These are phyloP conservation scores for Siniperca chuatsi DNA, from an alignment of 2,113 vertebrate genomes.

Conservation along the genomic window DNA sequence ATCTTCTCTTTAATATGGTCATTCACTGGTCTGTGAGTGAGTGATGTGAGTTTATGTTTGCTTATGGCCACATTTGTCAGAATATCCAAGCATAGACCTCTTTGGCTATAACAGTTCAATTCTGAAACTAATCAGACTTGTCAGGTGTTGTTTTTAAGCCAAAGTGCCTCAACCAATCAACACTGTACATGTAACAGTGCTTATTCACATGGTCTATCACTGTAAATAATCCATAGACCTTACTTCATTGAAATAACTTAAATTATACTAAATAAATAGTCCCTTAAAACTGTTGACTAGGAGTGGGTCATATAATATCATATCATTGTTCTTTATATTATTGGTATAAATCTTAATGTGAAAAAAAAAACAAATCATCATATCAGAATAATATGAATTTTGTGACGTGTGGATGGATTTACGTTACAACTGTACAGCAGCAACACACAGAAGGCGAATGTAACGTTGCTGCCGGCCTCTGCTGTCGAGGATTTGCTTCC, in stretches of 20 bases:
- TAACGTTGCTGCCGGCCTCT: neutral
- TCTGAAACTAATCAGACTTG: neutral
- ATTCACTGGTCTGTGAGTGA: constrained; percentile 1
- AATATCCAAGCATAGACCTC: neutral
- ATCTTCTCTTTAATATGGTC: constrained; percentile 30
- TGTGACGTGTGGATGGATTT: neutral
- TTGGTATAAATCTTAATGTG: neutral
- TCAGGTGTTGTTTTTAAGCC: neutral
- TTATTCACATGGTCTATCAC: neutral
- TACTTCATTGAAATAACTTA: neutral
- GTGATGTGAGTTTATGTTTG: constrained; percentile 9
- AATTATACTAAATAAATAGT: neutral
- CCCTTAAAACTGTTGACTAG: neutral
- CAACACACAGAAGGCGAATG: neutral
- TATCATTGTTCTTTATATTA: too few relatives aligned
- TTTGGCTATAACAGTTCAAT: neutral
- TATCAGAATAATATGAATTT: neutral
- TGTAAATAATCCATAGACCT: neutral
- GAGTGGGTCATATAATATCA: neutral
- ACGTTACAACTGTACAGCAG: neutral
- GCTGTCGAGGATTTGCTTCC: too few relatives aligned
- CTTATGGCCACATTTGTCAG: neutral
- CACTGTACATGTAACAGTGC: neutral
- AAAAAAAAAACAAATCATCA: neutral
- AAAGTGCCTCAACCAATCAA: neutral